Base-by-base conservation (phyloP, 1,140 invertebrate species). In the Lycorma delicatula region DNA sequence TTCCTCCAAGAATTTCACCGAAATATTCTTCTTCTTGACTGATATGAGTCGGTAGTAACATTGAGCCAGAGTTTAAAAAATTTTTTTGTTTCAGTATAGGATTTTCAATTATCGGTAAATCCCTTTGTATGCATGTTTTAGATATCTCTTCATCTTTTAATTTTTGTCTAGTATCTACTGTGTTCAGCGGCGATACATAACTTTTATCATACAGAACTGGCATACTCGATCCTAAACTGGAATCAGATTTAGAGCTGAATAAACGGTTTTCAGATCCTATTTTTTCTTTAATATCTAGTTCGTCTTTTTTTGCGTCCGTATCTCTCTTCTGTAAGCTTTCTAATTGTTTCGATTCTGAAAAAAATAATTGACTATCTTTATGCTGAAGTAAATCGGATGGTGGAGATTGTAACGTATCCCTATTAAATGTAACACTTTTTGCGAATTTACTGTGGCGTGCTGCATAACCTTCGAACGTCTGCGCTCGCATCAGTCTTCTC, bases 341-440 rank as follows among this genome's bases (percentile, higher is more conserved):
- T n/a, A n/a, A n/a, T 16, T 47, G 16, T 20, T 46, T 18, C 20
- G 36, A 16, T 22, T 23, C 23, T 38, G 54, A 16, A 20, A 47
- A 47, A 27, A 22, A 20, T 18, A 44, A n/a, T 56, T 56, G 26
- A 27, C 25, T 25, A 12, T 41, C 7, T 50, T 41, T n/a, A 25
- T 28, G 18, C 16, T 26, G 12, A 44, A 22, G 4, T 23, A 46
- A 7, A 20, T 16, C 60, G n/a, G 64, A 59, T 13, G 87, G 86
- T 50, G 87, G 86, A 65, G 86, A 89, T 60, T 84, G 84, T 66
- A 91, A 75, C 56, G 87, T 90, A 69, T 87, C 84, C 59, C 87
- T 77, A 71, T 91, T 87, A 74, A 91, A 91, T 51, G 89, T 91
- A 50, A 91, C 87, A 72, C 88, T 90, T 77, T 92, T 92, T 31